Evolutionary conservation across 2,888 invertebrate species (phyloP), one percentile per base, ranked within the genome.

Genomic region (Brachyptera putata): DNA sequence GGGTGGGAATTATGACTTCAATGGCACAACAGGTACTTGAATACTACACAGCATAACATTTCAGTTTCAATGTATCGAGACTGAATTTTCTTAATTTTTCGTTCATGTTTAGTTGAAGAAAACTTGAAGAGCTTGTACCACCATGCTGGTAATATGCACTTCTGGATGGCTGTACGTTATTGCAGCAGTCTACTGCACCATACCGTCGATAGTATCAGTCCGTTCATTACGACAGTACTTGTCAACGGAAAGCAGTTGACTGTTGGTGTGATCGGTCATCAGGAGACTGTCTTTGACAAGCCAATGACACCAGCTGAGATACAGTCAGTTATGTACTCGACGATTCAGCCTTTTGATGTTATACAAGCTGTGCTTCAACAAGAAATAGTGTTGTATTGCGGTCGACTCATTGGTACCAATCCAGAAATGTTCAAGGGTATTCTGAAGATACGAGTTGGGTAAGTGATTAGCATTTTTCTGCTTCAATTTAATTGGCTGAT

Each of bases 291-390:
- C n/a, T 92, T 99, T 70, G 95, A 95, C 75, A 95, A 96, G 71
- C 99, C 99, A 0, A 89, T 97, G 85, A 95, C 95, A 1, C 99
- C 99, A 0, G 86, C 88, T 1, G 97, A 97, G 77, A 94, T 99
- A 58, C 89, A 94, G 70, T 85, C 89, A 24, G 91, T 95, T 5
- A 87, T 98, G 79, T 98, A 96, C 75, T 85, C 86, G 14, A 89
- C 86, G 4, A 91, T 93, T 66, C 92, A 93, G 72, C 90, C 91
- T 0, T 89, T 91, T 69, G 91, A 97, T 75, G 84, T 94, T 22
- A 90, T 95, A 61, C 93, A 93, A 66, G 92, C 95, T 1, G 95
- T 95, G 1, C 76, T 96, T 55, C 95, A 95, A 72, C 89, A 96
- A 77, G 96, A 96, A 74, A 84, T 96, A 62, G 88, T 98, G 18